Base-by-base conservation (phyloP, 2,888 invertebrate genomes). In the Calliphora vomitoria region DNA sequence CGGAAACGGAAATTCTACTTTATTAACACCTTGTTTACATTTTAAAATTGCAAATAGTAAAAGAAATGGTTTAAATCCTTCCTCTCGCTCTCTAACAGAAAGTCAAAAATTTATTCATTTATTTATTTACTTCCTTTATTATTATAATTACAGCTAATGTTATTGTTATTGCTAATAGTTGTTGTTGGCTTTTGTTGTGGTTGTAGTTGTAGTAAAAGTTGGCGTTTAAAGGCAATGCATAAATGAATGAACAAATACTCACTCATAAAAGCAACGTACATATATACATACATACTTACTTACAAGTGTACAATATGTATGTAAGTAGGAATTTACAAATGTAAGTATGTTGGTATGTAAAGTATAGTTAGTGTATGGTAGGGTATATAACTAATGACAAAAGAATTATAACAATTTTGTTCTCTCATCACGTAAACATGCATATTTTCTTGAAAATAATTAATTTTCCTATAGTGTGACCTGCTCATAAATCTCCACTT, bases 401-500 rank as follows among this genome's bases (percentile, higher is more conserved):
- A 81, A 84, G 58, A 74, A 84, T 74, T 81, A 81, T 47, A 81
- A 84, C 71, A 76, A 84, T 84, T 80, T 78, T 66, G 55, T 83
- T 75, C 80, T 80, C 64, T 69, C 83, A 69, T 81, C 83, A 87
- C 84, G 84, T 84, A 84, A 78, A 81, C 72, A 74, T 79, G 60
- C 76, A 72, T 84, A 84, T 74, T 81, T 84, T 82, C 66, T 68
- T 8, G 31, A 64, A 87, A 82, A 87, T 87, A 87, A 87, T 84
- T 87, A 87, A 87, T 84, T 84, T 87, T 78, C 20, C 53, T 53
- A 35, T 81, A 81, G 71, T 82, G 76, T 62, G 81, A 84, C 87
- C 87, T 84, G 84, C 58, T 84, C 84, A 84, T 87, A 87, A 87
- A 87, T 87, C 84, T 84, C 81, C 25, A 35, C 64, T 79, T 74